Evolutionary conservation across 1,140 invertebrate species (phyloP).

Genomic region (Anoplolepis gracilipes): DNA sequence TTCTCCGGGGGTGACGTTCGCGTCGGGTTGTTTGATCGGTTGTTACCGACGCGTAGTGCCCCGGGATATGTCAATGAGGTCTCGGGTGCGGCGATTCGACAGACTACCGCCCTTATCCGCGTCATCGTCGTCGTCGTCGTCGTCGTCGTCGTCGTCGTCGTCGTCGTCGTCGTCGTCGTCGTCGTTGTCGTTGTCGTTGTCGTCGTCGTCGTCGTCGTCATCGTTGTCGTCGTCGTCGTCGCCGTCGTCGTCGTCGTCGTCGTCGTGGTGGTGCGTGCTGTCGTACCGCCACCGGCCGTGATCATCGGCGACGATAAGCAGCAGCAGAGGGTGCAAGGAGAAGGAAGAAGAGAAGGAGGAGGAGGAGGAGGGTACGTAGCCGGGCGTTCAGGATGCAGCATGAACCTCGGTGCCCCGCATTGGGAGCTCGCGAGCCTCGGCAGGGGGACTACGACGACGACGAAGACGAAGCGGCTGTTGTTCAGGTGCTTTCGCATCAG

Average conservation of each 20-base stretch:
- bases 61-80: constrained; percentile 77
- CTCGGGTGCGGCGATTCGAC: constrained; percentile 53
- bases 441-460: constrained; percentile 75
- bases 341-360: constrained; percentile 59
- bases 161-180: constrained; percentile 41
- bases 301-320: constrained; percentile 65
- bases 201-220: constrained; percentile 4
- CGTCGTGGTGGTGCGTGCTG: constrained; percentile 62
- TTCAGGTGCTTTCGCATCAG: constrained; percentile 71
- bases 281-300: constrained; percentile 68
- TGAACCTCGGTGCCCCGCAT: constrained; percentile 83
- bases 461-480: constrained; percentile 49
- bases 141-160: constrained; percentile 36
- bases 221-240: constrained; percentile 21
- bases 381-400: constrained; percentile 84
- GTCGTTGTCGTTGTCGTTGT: constrained; percentile 21
- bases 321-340: constrained; percentile 32
- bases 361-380: constrained; percentile 74
- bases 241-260: constrained; percentile 26
- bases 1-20: constrained; percentile 12
- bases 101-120: constrained; percentile 58
- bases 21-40: constrained; percentile 45
- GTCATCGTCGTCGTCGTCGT: constrained; percentile 41
- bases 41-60: constrained; percentile 35
- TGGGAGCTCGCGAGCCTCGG: constrained; percentile 83